Base-by-base conservation (phyloP, 2,113 vertebrate genomes). In the Phycodurus eques region DNA sequence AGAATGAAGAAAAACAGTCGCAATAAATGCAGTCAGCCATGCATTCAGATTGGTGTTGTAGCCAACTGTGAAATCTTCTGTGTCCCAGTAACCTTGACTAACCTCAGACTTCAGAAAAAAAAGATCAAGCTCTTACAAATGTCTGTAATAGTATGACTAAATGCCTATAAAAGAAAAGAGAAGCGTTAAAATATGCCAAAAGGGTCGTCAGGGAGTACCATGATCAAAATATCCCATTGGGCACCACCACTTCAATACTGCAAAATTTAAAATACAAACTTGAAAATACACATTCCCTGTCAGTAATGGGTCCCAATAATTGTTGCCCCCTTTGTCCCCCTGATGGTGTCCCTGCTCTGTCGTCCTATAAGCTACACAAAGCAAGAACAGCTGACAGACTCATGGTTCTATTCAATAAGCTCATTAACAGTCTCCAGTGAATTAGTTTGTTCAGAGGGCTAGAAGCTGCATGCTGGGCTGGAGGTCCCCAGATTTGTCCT, bases 401-500 rank as follows among this genome's bases (percentile, higher is more conserved):
- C 64, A 33, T 62, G 43, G 59, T 63, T 39, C 35, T 51, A 46
- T 56, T 62, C 59, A 69, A 76, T 83, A 70, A 78, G 75, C 73
- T 82, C 73, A 80, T 80, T 74, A 80, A 68, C 67, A 69, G 62
- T 70, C 79, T 72, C 80, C 69, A 84, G 77, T 83, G 78, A 71
- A n/a, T 75, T 54, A 62, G 61, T 74, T 54, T 78, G 75, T 56
- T 70, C 61, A 0, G 62, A 78, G 69, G 8, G 31, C 67, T 43
- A 42, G 1, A 10, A 43, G 75, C 43, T 12, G 47, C 77, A 27
- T 2, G 68, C 78, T 71, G 78, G 12, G 56, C 62, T 68, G 60
- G 39, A 71, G 62, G 73, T 85, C 73, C 69, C 64, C 74, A 67
- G 66, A 78, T 81, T 69, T 68, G 83, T 80, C 88, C 80, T 85